Conservation (phyloP, 2,113 vertebrate species). For the Oncorhynchus gorbuscha region DNA sequence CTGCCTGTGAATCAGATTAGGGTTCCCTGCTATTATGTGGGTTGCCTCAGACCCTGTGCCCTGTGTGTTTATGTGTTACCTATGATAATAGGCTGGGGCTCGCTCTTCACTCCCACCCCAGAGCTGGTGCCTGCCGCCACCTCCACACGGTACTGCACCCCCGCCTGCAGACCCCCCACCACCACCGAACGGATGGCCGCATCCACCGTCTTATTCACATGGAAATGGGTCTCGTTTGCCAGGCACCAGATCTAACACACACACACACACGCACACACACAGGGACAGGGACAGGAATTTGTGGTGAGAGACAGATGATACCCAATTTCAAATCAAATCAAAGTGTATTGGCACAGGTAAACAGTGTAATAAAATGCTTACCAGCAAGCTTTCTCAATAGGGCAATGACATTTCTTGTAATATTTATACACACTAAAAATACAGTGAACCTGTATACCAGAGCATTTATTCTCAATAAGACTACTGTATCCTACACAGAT, state of each 20-base stretch:
- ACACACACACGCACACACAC: constrained; percentile 37
- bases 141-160: constrained; percentile 90
- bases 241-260: constrained; percentile 88
- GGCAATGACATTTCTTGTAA: background rate
- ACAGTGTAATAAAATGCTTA: no score
- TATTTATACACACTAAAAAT: background rate
- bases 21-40: constrained; percentile 44
- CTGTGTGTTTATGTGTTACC: constrained; percentile 76
- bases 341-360: no score
- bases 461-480: background rate
- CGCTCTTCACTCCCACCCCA: constrained; percentile 90
- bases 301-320: no score
- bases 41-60: constrained; percentile 32
- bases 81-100: constrained; percentile 88
- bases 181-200: constrained; percentile 89
- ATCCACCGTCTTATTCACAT: constrained; percentile 93
- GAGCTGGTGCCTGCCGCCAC: constrained; percentile 91
- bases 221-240: constrained; percentile 90
- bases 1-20: constrained; percentile 45
- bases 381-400: no score
- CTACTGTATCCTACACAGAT: background rate
- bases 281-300: background rate
- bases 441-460: background rate
- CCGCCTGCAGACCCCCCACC: constrained; percentile 86
- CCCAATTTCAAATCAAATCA: no score